phyloP scores from a whole-genome alignment of 1,140 invertebrate genomes.

The Chelonus insularis region DNA sequence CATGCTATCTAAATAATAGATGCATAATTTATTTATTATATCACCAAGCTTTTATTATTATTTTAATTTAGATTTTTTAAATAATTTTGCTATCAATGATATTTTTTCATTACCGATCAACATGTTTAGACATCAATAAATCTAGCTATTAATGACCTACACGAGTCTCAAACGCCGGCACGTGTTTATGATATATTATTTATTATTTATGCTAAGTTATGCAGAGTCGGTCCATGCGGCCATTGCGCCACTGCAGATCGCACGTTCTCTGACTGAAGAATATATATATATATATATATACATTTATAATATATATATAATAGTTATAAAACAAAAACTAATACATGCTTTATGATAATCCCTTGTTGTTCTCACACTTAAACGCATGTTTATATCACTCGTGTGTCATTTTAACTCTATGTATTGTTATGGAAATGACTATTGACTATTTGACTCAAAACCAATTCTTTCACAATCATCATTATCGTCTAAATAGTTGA shows the following conservation, averaged over 20 bases:
- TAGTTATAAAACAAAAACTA: no score
- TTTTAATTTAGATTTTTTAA: no score
- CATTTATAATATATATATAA: no score
- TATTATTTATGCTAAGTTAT: conserved; percentile 42
- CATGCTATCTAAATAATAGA: no score
- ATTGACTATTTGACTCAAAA: no score
- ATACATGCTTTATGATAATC: background rate
- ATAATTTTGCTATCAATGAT: no score
- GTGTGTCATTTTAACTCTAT: conserved; percentile 30
- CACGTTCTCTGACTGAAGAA: conserved; percentile 7
- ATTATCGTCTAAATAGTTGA: no score
- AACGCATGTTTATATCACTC: conserved; percentile 40
- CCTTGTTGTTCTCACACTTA: conserved; percentile 1
- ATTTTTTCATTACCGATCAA: no score
- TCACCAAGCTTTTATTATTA: no score
- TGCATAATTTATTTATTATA: no score
- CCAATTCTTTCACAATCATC: no score
- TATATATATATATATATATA: background rate
- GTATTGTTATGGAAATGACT: conserved; percentile 35
- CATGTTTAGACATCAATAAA: conserved; percentile 10
- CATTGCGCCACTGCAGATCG: conserved; percentile 21
- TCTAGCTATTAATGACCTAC: conserved; percentile 32
- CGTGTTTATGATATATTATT: conserved; percentile 39
- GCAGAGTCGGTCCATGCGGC: conserved; percentile 26
- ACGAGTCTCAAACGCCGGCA: conserved; percentile 31